These are phyloP conservation scores for Venustoraphidia nigricollis DNA, from an alignment of 2,888 invertebrate species.

Conservation along the genomic window DNA sequence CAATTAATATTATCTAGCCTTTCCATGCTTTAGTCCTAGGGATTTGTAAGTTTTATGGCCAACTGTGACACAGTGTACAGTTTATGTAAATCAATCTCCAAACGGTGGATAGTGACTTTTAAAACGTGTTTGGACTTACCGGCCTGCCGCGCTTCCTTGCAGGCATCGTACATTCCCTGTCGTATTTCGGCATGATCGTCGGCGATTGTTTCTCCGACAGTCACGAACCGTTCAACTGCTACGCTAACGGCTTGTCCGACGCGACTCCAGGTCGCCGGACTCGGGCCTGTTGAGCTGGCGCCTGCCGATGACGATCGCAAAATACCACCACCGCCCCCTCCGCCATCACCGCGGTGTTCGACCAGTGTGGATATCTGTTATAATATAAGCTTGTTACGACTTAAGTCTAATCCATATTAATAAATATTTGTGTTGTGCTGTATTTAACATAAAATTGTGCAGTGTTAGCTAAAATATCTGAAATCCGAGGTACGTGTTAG, in stretches of 20 bases:
- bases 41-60: too few species aligned
- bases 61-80: too few species aligned
- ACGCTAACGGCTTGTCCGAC: conserved; percentile 94
- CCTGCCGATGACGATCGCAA: conserved; percentile 14
- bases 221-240: conserved; percentile 94
- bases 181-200: conserved; percentile 96
- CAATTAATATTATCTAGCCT: too few species aligned
- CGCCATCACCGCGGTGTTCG: conserved; percentile 56
- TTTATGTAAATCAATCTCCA: too few species aligned
- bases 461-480: too few species aligned
- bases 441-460: too few species aligned
- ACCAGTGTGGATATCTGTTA: conserved; percentile 82
- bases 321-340: conserved; percentile 19
- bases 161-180: conserved; percentile 96
- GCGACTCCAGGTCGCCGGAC: conserved; percentile 69
- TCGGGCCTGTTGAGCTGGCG: conserved; percentile 33
- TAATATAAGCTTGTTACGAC: conserved; percentile 9
- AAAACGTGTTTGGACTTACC: conserved; percentile 40
- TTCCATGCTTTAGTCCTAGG: too few species aligned
- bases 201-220: conserved; percentile 96
- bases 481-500: too few species aligned
- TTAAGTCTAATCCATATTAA: background rate
- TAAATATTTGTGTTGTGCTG: too few species aligned
- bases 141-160: conserved; percentile 89
- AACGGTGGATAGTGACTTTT: background rate